A percentile compares a stretch with the other conserved stretches of the same genome.
phyloP scores from a whole-genome alignment of 2,888 invertebrate genomes.

The Strigamia maritima region DNA sequence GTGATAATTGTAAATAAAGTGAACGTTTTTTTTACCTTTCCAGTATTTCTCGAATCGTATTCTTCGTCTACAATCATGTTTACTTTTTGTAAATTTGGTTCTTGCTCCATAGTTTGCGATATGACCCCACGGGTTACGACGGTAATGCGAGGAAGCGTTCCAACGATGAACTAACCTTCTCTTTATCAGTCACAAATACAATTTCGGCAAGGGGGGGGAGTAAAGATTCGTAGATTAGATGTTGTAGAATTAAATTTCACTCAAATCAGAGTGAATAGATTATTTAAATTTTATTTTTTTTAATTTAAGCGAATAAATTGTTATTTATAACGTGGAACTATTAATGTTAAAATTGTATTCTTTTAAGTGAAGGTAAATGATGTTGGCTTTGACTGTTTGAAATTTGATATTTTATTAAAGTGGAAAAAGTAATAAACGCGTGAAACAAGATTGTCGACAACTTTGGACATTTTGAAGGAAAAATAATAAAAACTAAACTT shows the following conservation, averaged over 20 bases:
- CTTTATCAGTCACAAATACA: not conserved
- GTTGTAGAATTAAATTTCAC: not conserved
- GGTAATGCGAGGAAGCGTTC: not conserved
- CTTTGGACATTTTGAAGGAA: no score
- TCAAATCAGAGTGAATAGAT: not conserved
- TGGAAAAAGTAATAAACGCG: no score
- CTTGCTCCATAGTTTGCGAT: not conserved
- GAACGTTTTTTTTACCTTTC: not conserved
- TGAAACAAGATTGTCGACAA: no score
- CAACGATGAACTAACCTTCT: not conserved
- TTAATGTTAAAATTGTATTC: no score
- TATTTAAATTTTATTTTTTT: no score
- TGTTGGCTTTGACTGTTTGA: no score
- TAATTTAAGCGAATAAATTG: no score
- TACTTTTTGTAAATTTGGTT: slow-evolving; percentile 1
- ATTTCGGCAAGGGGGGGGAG: not conserved
- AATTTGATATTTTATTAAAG: no score
- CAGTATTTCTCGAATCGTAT: not conserved
- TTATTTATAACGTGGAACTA: no score
- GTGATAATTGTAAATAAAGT: not conserved
- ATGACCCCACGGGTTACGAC: not conserved
- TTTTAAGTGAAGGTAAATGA: no score
- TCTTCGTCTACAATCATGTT: not conserved
- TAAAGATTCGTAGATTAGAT: not conserved
- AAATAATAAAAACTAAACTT: not conserved